Evolutionary conservation across 2,888 invertebrate genomes (phyloP).

Genomic region (Chrysotoxum bicinctum): DNA sequence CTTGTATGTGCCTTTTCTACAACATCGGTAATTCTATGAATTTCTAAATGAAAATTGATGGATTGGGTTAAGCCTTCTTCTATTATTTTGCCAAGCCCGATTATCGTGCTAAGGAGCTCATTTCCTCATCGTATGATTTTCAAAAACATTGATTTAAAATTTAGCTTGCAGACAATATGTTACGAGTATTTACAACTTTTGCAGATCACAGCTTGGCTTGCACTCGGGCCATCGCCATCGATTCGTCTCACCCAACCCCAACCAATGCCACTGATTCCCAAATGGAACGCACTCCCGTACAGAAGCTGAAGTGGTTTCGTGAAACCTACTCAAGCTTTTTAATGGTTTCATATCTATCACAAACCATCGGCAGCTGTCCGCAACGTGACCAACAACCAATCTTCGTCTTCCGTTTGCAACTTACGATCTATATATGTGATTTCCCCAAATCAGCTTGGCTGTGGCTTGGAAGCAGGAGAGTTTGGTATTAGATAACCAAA

Average conservation of each 20-base stretch:
- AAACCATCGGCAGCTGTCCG: conserved; percentile 42
- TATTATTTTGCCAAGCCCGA: too few relatives aligned
- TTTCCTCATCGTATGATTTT: too few relatives aligned
- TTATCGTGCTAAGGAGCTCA: too few relatives aligned
- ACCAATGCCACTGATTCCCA: neutral
- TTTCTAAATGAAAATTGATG: too few relatives aligned
- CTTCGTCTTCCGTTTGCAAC: conserved; percentile 50
- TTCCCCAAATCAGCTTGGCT: conserved; percentile 52
- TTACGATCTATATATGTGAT: conserved; percentile 19
- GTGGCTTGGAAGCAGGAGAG: neutral
- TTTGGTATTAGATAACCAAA: conserved; percentile 52
- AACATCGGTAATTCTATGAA: too few relatives aligned
- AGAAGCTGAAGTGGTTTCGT: conserved; percentile 17
- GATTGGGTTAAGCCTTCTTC: too few relatives aligned
- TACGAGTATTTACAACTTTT: too few relatives aligned
- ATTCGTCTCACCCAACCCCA: neutral
- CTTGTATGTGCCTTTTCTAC: too few relatives aligned
- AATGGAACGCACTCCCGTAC: conserved; percentile 19
- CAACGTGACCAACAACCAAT: conserved; percentile 21
- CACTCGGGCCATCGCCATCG: neutral
- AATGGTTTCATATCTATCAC: conserved; percentile 64
- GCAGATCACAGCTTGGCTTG: too few relatives aligned
- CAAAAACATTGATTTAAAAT: too few relatives aligned
- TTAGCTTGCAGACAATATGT: too few relatives aligned
- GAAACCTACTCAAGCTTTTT: conserved; percentile 33